These are phyloP conservation scores for Orius insidiosus DNA, from an alignment of 1,140 invertebrate species.

Conservation along the genomic window DNA sequence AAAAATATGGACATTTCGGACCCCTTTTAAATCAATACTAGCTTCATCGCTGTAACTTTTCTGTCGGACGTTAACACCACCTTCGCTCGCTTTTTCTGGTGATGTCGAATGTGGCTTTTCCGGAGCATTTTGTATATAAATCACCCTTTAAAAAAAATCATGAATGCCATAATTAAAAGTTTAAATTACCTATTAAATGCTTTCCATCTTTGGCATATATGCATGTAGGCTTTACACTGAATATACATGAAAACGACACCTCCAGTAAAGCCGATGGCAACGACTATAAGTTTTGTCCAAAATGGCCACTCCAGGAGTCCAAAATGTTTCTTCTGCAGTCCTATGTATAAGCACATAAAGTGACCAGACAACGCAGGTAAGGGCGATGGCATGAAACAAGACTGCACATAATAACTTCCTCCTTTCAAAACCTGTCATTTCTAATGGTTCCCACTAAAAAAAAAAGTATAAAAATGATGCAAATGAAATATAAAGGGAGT, in stretches of 20 bases:
- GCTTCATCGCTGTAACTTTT: constrained; percentile 18
- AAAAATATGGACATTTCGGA: constrained; percentile 23
- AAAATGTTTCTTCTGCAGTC: constrained; percentile 71
- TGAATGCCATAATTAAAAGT: not conserved
- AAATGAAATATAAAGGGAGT: not conserved
- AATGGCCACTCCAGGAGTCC: constrained; percentile 81
- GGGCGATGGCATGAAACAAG: constrained; percentile 82
- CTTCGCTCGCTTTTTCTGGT: not conserved
- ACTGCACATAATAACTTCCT: constrained; percentile 81
- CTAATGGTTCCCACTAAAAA: constrained; percentile 75
- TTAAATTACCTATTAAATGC: constrained; percentile 65
- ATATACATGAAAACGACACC: constrained; percentile 94
- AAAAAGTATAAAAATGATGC: constrained; percentile 20
- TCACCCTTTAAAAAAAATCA: constrained; percentile 41
- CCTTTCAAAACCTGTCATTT: constrained; percentile 82
- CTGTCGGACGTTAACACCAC: too few relatives aligned
- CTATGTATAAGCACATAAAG: constrained; percentile 88
- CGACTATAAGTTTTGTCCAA: constrained; percentile 91
- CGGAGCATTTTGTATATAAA: constrained; percentile 78
- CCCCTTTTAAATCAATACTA: constrained; percentile 23
- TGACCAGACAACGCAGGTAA: constrained; percentile 91
- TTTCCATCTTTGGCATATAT: constrained; percentile 78
- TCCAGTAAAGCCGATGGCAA: constrained; percentile 85
- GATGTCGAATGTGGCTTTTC: constrained; percentile 33
- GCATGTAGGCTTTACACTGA: constrained; percentile 85